Base-by-base conservation (phyloP, 1,140 invertebrate genomes). In the Zaprionus ghesquierei region DNA sequence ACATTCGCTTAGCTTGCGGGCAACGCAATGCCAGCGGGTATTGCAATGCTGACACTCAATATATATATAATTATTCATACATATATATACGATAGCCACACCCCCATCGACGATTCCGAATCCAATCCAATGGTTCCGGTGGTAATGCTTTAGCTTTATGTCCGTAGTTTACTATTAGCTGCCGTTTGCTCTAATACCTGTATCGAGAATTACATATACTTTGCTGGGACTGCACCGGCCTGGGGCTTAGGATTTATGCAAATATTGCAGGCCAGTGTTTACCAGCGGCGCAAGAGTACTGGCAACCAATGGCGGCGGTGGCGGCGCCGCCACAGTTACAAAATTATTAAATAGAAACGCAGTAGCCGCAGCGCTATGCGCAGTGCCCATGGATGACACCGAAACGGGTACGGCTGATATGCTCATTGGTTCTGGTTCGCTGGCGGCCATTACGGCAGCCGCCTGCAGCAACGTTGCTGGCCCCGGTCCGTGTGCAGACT, bases 171-270 rank as follows among this genome's bases (percentile, higher is more conserved):
- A 69, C 64, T 74, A 38, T 54, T 75, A 69, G 82, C 71, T 86
- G 81, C 79, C 76, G 59, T 86, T n/a, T 89, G 54, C 69, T 68
- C 84, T 82, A 87, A 87, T 87, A 87, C 82, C 82, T 87, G 82
- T 87, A 89, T 87, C 56, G 51, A 64, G 66, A 53, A 35, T 63
- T 53, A 51, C 22, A 53, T 75, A 56, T 35, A 70, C 60, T 77
- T 46, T 50, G 49, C 20, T 49, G 62, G 41, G 35, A n/a, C 53
- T 35, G 41, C 20, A 41, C 35, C 35, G 41, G 69, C 41, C 49
- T 38, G n/a, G 33, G 22, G 27, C 29, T 73, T 85, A 89, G 44
- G 77, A 80, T 63, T 89, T 89, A 23, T 81, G 75, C 63, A 89
- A 69, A 51, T 89, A 89, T 75, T 89, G 84, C 63, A 87, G 75